A percentile compares a stretch with the other conserved stretches of the same genome.
Conservation (phyloP, 2,888 invertebrate species). For the Schizaphis graminum region DNA sequence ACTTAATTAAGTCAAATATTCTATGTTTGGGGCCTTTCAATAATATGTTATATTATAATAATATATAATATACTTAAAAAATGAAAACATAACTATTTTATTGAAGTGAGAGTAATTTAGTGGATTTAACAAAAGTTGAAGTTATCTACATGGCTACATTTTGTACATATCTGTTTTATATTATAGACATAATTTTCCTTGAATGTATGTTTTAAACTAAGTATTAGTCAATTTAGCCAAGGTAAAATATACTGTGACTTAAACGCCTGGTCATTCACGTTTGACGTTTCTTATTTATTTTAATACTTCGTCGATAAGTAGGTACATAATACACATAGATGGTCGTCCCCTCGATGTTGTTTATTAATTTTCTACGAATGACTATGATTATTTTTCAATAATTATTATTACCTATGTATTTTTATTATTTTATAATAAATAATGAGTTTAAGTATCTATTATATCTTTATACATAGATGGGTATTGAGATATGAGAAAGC, state of each 20-base stretch:
- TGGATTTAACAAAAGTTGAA: background rate
- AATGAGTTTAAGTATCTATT: background rate
- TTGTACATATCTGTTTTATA: background rate
- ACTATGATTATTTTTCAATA: background rate
- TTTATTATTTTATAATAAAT: background rate
- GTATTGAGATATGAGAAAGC: background rate
- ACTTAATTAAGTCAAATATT: too few relatives aligned
- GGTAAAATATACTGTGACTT: slow-evolving; percentile 19
- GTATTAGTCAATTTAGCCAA: background rate
- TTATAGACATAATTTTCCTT: background rate
- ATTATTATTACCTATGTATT: background rate
- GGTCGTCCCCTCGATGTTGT: background rate
- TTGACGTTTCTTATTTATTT: background rate
- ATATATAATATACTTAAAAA: background rate
- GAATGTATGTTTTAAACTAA: background rate
- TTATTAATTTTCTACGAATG: background rate
- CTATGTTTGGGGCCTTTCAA: background rate
- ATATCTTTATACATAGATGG: background rate
- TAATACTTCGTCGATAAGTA: background rate
- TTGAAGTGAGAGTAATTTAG: background rate
- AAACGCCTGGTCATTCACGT: slow-evolving; percentile 12
- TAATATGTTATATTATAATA: background rate
- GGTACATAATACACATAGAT: background rate
- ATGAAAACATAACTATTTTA: background rate
- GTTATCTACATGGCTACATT: background rate